These are phyloP conservation scores for Eurypyga helias DNA, from an alignment of 2,113 vertebrate genomes.

Conservation along the genomic window DNA sequence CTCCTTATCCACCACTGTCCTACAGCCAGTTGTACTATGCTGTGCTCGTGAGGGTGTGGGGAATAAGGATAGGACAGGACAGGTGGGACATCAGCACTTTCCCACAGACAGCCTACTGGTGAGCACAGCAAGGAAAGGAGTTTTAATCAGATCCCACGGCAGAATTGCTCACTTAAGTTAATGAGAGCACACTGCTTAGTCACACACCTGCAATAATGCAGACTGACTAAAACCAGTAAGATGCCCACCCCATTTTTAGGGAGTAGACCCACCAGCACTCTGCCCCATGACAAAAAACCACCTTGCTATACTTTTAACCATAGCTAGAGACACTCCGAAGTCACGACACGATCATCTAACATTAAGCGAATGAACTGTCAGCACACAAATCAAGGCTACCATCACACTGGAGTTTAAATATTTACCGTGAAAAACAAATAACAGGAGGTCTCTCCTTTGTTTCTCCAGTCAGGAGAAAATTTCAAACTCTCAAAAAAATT, in stretches of 20 bases:
- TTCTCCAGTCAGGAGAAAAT: not conserved
- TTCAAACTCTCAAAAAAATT: not conserved
- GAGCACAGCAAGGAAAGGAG: not conserved
- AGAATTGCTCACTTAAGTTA: not conserved
- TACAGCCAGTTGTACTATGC: not conserved
- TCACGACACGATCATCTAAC: accelerated
- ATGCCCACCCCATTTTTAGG: not conserved
- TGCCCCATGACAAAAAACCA: not conserved
- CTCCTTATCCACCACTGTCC: not conserved
- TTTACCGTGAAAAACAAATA: not conserved
- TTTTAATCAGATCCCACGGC: not conserved
- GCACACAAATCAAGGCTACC: not conserved
- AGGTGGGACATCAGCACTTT: not conserved
- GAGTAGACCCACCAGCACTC: not conserved
- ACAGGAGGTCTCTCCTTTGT: not conserved
- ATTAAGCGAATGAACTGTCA: not conserved
- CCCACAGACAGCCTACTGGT: not conserved
- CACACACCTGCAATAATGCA: not conserved
- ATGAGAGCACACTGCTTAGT: not conserved
- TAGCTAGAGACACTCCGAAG: not conserved
- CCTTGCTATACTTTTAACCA: not conserved
- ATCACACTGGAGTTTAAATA: not conserved
- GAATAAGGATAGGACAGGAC: not conserved
- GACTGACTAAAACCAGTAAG: not conserved
- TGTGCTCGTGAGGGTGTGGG: too few species aligned